Percentiles rank a stretch among this genome's conserved stretches.
Conservation (phyloP, 1,140 invertebrate species). For the Pseudomyrmex pallidus region DNA sequence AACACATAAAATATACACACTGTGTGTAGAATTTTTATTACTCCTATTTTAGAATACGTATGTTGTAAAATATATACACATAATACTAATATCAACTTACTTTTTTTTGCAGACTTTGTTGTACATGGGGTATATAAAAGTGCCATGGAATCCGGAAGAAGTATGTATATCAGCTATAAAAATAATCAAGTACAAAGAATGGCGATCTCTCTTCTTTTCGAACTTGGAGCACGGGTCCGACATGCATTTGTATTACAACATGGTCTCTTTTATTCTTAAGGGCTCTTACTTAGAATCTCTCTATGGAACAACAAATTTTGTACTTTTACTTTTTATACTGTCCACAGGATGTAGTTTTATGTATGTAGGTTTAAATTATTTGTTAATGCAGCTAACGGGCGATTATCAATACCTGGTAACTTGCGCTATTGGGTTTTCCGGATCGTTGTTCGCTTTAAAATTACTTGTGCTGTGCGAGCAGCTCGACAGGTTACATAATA, state of each 20-base stretch:
- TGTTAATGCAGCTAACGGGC: constrained; percentile 78
- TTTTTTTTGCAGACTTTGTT: constrained; percentile 81
- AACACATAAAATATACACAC: neutral
- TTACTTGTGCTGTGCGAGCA: constrained; percentile 86
- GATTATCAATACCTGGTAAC: constrained; percentile 84
- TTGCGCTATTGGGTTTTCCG: constrained; percentile 90
- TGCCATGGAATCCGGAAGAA: constrained; percentile 86
- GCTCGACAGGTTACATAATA: constrained; percentile 81
- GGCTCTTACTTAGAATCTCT: constrained; percentile 87
- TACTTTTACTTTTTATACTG: constrained; percentile 86
- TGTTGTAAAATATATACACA: too few species aligned
- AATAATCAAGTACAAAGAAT: constrained; percentile 86
- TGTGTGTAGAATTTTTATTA: too few species aligned
- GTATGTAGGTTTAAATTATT: constrained; percentile 85
- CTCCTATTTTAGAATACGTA: too few species aligned
- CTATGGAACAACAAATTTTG: constrained; percentile 87
- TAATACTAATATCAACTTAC: neutral
- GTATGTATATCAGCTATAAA: constrained; percentile 88
- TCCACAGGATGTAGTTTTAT: constrained; percentile 86
- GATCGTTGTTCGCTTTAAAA: constrained; percentile 89
- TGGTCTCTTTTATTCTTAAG: constrained; percentile 90
- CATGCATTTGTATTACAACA: constrained; percentile 92
- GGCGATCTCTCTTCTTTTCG: constrained; percentile 87
- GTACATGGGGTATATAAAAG: constrained; percentile 84
- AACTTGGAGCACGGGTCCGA: constrained; percentile 90